Evolutionary conservation across 2,888 invertebrate genomes (phyloP).

Genomic region (Andrena minutula): DNA sequence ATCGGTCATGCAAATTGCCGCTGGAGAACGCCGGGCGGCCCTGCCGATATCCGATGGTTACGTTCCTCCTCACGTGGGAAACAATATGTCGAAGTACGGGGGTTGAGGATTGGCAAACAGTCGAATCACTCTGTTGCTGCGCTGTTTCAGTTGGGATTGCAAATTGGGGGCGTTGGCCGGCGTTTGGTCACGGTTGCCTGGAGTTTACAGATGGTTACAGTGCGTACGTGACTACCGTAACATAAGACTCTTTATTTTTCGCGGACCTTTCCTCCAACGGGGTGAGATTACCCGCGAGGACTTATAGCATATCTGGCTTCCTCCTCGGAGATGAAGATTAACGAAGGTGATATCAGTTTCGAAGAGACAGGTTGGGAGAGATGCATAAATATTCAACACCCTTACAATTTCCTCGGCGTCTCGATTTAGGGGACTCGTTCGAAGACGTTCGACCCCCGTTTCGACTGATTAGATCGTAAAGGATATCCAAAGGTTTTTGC

Average conservation of each 20-base stretch:
- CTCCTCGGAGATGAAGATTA: too few species aligned
- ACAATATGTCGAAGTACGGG: constrained; percentile 22
- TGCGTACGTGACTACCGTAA: too few species aligned
- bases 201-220: too few species aligned
- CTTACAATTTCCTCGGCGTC: too few species aligned
- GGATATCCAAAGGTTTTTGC: constrained; percentile 3
- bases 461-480: constrained; percentile 16
- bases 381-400: too few species aligned
- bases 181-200: neutral
- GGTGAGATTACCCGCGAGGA: too few species aligned
- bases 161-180: neutral
- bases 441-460: neutral
- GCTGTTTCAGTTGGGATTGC: neutral
- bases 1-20: constrained; percentile 80
- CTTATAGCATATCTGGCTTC: too few species aligned
- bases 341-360: too few species aligned
- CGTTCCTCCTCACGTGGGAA: constrained; percentile 45
- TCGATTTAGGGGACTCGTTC: neutral
- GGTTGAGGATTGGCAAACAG: constrained; percentile 3
- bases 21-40: constrained; percentile 46
- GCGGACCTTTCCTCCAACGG: too few species aligned
- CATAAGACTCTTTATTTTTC: too few species aligned
- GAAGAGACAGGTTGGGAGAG: too few species aligned
- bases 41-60: constrained; percentile 30
- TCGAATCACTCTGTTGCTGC: neutral